Percentiles rank a stretch among this genome's conserved stretches.
phyloP scores from a whole-genome alignment of 2,797 vertebrate genomes.

The Pseudomugil gertrudae region DNA sequence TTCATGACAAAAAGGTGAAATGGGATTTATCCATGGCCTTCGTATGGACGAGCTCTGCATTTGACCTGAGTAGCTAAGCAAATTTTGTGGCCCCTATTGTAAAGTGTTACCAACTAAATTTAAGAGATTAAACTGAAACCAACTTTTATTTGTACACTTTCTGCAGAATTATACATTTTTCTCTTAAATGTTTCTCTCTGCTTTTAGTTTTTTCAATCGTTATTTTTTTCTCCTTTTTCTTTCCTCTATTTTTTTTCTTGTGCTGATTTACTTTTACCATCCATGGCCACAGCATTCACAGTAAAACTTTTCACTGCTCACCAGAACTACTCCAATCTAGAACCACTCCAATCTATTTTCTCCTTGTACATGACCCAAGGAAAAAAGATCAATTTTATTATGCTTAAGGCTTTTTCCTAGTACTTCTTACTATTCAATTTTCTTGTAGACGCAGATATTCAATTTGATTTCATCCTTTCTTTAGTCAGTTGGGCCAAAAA shows the following conservation, averaged over 20 bases:
- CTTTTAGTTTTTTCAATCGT: too few species aligned
- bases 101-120: too few species aligned
- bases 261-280: conserved; percentile 9
- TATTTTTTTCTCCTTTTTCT: too few species aligned
- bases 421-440: conserved; percentile 32
- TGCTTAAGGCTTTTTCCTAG: conserved; percentile 25
- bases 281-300: conserved; percentile 47
- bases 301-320: conserved; percentile 32
- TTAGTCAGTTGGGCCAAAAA: conserved; percentile 68
- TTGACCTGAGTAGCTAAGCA: too few species aligned
- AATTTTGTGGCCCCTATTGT: too few species aligned
- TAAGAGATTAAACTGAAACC: too few species aligned
- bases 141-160: too few species aligned
- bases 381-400: conserved; percentile 16
- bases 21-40: too few species aligned
- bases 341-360: conserved; percentile 57
- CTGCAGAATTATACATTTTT: neutral
- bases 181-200: neutral
- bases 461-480: conserved; percentile 59
- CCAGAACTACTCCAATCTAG: too few species aligned
- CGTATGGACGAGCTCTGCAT: too few species aligned
- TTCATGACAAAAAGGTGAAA: too few species aligned
- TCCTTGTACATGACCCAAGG: conserved; percentile 45
- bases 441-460: conserved; percentile 39
- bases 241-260: neutral